Conservation (phyloP, 2,113 vertebrate species). For the Triplophysa dalaica region DNA sequence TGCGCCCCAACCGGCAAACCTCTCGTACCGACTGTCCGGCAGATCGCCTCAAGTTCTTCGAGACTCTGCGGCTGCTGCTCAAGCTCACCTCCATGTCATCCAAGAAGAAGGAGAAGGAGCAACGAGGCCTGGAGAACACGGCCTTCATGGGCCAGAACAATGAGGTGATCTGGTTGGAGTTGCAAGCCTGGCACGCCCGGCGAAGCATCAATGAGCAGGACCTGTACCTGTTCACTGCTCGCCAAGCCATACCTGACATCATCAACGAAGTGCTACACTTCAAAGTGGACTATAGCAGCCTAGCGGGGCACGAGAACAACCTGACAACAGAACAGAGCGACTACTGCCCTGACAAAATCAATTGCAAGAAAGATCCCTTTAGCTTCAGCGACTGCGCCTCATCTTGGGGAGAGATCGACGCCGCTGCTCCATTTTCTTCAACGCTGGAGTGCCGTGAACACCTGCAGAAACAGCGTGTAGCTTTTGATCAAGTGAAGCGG, state of each 20-base stretch:
- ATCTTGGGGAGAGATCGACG: conserved; percentile 62
- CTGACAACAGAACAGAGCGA: background rate
- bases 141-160: conserved; percentile 91
- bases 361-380: conserved; percentile 66
- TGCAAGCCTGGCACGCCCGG: conserved; percentile 97
- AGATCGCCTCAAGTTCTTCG: conserved; percentile 97
- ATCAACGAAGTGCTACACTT: conserved; percentile 96
- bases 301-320: conserved; percentile 64
- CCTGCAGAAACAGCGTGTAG: conserved; percentile 88
- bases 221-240: conserved; percentile 92
- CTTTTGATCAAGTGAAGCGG: conserved; percentile 93
- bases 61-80: conserved; percentile 92
- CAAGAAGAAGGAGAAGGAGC: conserved; percentile 98
- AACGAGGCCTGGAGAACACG: conserved; percentile 89
- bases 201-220: conserved; percentile 93
- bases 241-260: conserved; percentile 95
- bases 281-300: conserved; percentile 87
- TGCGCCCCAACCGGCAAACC: conserved; percentile 93
- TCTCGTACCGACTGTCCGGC: conserved; percentile 94
- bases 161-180: conserved; percentile 96
- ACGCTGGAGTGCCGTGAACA: conserved; percentile 82
- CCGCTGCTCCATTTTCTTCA: conserved; percentile 70
- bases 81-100: conserved; percentile 99
- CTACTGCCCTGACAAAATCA: conserved; percentile 68
- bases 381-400: conserved; percentile 64